Base-by-base conservation (phyloP, 2,113 vertebrate genomes). In the Tetrax tetrax region DNA sequence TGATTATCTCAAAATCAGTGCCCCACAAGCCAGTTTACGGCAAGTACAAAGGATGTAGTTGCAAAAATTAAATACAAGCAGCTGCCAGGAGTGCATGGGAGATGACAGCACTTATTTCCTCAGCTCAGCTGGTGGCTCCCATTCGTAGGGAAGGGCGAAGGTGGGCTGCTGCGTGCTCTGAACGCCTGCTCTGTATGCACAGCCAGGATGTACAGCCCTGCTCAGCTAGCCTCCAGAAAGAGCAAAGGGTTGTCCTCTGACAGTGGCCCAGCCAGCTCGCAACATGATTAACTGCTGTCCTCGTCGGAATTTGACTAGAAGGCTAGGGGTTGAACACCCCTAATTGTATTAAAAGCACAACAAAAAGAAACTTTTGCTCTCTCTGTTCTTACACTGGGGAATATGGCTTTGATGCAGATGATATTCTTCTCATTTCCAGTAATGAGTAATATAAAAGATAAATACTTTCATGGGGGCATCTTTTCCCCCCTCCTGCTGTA, bases 121-220 rank as follows among this genome's bases (percentile, higher is more conserved):
- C 43, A 0, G 0, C 31, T 56, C 37, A 31, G 6, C 20, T 70
- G 29, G 45, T 56, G 29, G 18, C 2, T 87, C 7, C 16, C 0
- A 0, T 13, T 80, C 17, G n/a, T 47, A 28, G 9, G 22, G 16
- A 21, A 66, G 20, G 45, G 28, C 66, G 68, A 24, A 69, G 15
- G 15, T 16, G 12, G 21, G 45, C 27, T 72, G 25, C 45, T 61
- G 41, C 63, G 5, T 24, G 56, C 17, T 14, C 25, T 57, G 35
- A 10, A 75, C 45, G 25, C 27, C 24, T 33, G 50, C 3, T 23
- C 35, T 33, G 28, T 21, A 3, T 9, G 8, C 3, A 19, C 51
- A 33, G 28, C 4, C 23, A 23, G 28, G 41, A 28, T 35, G 23
- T 47, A 12, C n/a, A n/a, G 59, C 24, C 28, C 18, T 41, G 60